Evolutionary conservation across 2,888 invertebrate species (phyloP).

Genomic region (Stenchaetothrips biformis): DNA sequence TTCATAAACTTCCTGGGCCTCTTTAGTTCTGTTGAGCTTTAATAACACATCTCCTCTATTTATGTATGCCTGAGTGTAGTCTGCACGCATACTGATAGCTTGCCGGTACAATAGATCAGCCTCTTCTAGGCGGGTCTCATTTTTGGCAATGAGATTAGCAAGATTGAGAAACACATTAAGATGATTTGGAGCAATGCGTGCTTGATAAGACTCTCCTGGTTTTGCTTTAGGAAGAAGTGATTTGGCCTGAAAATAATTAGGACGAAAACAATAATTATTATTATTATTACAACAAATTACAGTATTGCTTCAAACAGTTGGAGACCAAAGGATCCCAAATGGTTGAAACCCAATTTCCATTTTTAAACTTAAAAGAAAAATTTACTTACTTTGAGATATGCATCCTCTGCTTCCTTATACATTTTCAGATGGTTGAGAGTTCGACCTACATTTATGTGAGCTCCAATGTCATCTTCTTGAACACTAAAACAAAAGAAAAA

Average conservation of each 20-base stretch:
- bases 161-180: slow-evolving; percentile 92
- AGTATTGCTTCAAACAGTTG: slow-evolving; percentile 8
- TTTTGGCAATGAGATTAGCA: slow-evolving; percentile 89
- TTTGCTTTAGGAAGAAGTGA: slow-evolving; percentile 84
- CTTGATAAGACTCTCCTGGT: slow-evolving; percentile 91
- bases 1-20: slow-evolving; percentile 92
- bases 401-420: slow-evolving; percentile 85
- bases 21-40: slow-evolving; percentile 87
- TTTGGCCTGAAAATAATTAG: slow-evolving; percentile 59
- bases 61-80: slow-evolving; percentile 94
- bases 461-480: slow-evolving; percentile 93
- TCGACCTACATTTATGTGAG: slow-evolving; percentile 94
- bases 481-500: slow-evolving; percentile 52
- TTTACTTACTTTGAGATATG: slow-evolving; percentile 66
- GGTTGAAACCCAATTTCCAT: neutral
- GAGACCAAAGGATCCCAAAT: neutral
- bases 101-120: slow-evolving; percentile 91
- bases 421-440: slow-evolving; percentile 88
- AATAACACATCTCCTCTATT: slow-evolving; percentile 94
- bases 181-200: slow-evolving; percentile 92
- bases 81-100: slow-evolving; percentile 95
- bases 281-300: neutral
- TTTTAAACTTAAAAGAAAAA: neutral
- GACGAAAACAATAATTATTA: slow-evolving; percentile 26
- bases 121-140: slow-evolving; percentile 85